These are phyloP conservation scores for Zelleria hepariella DNA, from an alignment of 2,888 invertebrate genomes.

Conservation along the genomic window DNA sequence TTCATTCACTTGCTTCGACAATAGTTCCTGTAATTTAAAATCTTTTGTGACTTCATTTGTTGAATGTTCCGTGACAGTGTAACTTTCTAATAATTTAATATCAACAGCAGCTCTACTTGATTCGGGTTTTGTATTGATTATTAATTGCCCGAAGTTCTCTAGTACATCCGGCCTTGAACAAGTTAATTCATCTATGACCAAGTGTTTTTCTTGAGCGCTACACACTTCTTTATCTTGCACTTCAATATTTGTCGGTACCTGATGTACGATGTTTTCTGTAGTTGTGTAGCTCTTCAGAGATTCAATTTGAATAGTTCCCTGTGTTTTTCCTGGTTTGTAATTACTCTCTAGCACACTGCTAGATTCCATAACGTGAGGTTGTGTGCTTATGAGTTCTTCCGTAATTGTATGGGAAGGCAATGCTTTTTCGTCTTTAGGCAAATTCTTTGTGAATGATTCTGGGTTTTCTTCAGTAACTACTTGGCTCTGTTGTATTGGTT, in stretches of 20 bases:
- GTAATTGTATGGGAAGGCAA: constrained; percentile 21
- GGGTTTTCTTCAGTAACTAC: constrained; percentile 23
- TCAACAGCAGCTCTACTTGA: constrained; percentile 29
- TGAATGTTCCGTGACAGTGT: constrained; percentile 34
- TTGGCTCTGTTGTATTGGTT: constrained; percentile 24
- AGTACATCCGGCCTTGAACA: constrained; percentile 29
- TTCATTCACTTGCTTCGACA: constrained; percentile 45
- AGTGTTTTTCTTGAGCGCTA: constrained; percentile 30
- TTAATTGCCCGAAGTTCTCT: constrained; percentile 32
- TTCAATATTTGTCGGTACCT: constrained; percentile 24
- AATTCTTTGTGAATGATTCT: constrained; percentile 15
- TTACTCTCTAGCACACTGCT: constrained; percentile 20
- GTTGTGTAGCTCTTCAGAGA: constrained; percentile 38
- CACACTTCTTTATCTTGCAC: constrained; percentile 18
- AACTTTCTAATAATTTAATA: constrained; percentile 38
- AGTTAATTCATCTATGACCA: constrained; percentile 32
- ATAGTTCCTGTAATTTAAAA: constrained; percentile 42
- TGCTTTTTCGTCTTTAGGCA: constrained; percentile 33
- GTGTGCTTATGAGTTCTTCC: constrained; percentile 31
- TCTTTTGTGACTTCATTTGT: constrained; percentile 54
- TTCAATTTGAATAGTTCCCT: constrained; percentile 28
- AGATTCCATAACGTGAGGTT: constrained; percentile 38
- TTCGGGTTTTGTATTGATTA: constrained; percentile 21
- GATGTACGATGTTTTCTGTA: constrained; percentile 32
- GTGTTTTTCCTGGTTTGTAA: constrained; percentile 23